Percentiles rank a stretch among this genome's conserved stretches.
phyloP scores from a whole-genome alignment of 2,888 invertebrate genomes.

The Embidobia sp. region DNA sequence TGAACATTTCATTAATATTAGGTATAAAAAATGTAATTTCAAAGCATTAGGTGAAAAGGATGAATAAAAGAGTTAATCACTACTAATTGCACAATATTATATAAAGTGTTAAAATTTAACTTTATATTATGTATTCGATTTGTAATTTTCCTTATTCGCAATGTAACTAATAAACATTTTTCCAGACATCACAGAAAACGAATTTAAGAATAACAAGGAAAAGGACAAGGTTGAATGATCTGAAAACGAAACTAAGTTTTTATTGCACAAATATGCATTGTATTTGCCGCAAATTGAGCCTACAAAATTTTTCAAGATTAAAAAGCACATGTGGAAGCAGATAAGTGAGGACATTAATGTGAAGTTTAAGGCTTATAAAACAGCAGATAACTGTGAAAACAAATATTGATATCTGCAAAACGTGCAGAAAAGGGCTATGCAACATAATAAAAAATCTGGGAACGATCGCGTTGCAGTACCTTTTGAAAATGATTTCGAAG shows the following conservation, averaged over 20 bases:
- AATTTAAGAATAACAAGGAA: too few relatives aligned
- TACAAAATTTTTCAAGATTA: neutral
- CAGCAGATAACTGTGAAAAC: neutral
- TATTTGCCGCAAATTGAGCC: conserved; percentile 15
- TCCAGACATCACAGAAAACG: too few relatives aligned
- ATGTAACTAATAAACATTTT: too few relatives aligned
- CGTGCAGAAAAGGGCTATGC: neutral
- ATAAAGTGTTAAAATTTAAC: too few relatives aligned
- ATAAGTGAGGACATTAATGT: conserved; percentile 4
- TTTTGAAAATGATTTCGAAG: conserved; percentile 8
- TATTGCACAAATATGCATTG: neutral
- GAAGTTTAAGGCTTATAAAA: conserved; percentile 3
- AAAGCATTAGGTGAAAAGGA: too few relatives aligned
- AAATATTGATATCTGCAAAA: neutral
- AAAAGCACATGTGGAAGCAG: conserved; percentile 3
- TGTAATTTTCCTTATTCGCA: too few relatives aligned
- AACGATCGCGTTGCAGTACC: neutral
- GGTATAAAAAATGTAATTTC: too few relatives aligned
- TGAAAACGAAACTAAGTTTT: neutral
- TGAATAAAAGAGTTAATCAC: too few relatives aligned
- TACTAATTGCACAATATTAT: too few relatives aligned
- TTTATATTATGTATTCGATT: too few relatives aligned
- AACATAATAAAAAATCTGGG: conserved; percentile 11
- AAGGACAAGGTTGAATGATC: too few relatives aligned
- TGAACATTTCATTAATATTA: too few relatives aligned